Percentiles rank a stretch among this genome's conserved stretches.
phyloP scores from a whole-genome alignment of 2,797 vertebrate genomes.

The Esox lucius region DNA sequence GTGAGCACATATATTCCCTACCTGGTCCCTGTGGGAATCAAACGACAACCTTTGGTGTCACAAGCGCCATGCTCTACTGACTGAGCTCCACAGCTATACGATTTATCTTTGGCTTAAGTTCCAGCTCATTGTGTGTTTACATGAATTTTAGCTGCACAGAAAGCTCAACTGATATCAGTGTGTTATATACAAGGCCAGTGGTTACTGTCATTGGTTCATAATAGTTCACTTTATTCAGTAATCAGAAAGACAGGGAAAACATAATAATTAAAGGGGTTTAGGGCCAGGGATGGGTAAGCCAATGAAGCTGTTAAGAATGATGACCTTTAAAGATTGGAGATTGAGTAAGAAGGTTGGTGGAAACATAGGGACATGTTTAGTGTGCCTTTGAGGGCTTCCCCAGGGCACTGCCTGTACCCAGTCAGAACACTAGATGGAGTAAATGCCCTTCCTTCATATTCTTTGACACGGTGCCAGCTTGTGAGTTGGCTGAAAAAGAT shows the following conservation, averaged over 20 bases:
- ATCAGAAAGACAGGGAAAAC: not conserved
- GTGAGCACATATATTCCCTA: too few species aligned
- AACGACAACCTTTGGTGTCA: too few species aligned
- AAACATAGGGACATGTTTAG: not conserved
- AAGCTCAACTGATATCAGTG: too few species aligned
- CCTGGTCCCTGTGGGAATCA: too few species aligned
- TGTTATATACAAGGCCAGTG: too few species aligned
- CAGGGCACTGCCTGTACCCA: not conserved
- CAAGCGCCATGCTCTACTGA: too few species aligned
- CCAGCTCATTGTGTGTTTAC: too few species aligned
- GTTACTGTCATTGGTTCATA: too few species aligned
- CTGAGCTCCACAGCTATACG: too few species aligned
- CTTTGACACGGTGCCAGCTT: not conserved
- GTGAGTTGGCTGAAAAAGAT: not conserved
- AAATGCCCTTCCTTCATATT: not conserved
- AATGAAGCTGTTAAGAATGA: not conserved
- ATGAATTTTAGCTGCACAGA: too few species aligned
- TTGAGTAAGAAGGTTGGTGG: conserved; percentile 3
- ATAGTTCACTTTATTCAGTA: not conserved
- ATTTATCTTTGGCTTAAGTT: too few species aligned
- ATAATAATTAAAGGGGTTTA: not conserved
- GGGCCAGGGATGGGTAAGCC: not conserved
- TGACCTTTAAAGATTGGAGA: not conserved
- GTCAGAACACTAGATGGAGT: conserved; percentile 2
- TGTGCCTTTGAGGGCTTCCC: conserved; percentile 1